Base-by-base conservation (phyloP, 2,888 invertebrate genomes). In the Epirrhoe alternata region DNA sequence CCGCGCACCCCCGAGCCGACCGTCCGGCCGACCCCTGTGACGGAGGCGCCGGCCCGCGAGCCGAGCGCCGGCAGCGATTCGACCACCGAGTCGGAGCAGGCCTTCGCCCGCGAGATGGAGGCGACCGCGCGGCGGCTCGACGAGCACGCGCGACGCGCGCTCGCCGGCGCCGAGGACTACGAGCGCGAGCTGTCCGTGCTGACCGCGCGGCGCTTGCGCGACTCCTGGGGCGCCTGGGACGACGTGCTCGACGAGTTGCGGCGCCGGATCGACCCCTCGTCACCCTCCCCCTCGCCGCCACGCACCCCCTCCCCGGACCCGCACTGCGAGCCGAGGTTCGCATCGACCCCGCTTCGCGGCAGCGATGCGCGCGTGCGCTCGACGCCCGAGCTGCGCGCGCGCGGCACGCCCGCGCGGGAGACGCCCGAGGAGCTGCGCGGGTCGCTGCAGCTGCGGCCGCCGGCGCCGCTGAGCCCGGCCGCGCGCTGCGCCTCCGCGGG, bases 341-440 rank as follows among this genome's bases (percentile, higher is more conserved):
- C 95, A 1, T 94, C 95, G 63, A 94, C 95, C 17, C 95, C 95
- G 57, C 90, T 95, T 12, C 93, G 95, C 6, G 68, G 74, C 50
- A 82, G 84, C 6, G 90, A 89, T 74, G 92, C 88, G 14, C 83
- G 91, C 30, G 92, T 92, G 14, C 86, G 93, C 50, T 94, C 93
- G 3, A 96, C 96, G 6, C 96, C 96, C 0, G 96, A 96, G 81
- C 82, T 96, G 52, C 79, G 93, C 77, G 78, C 94, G 73, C 85
- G 88, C 35, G 83, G 85, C 7, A 89, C 94, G 7, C 87, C 87
- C 71, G 92, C 77, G 47, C 89, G 83, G 76, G 86, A 94, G 80
- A 80, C 88, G 10, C 92, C 93, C 66, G 94, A 94, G 68, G 94
- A 92, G 82, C 74, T 94, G 75, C 86, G 94, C 77, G 86, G 88